A percentile compares a stretch with the other conserved stretches of the same genome.
Conservation (phyloP, 2,113 vertebrate genomes). For the Gobius niger region DNA sequence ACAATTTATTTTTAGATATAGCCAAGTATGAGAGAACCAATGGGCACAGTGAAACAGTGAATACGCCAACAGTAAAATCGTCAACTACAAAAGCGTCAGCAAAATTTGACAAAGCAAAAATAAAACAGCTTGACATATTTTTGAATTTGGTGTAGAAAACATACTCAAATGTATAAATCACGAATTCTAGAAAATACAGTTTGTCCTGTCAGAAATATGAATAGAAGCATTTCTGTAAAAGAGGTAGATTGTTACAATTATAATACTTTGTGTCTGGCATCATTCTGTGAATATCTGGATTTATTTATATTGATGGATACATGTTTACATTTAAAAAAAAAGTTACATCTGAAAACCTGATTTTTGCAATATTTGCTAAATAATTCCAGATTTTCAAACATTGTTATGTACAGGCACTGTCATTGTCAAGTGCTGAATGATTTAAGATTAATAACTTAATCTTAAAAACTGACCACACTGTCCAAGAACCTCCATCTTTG, state of each 20-base stretch:
- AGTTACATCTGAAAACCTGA: background rate
- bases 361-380: background rate
- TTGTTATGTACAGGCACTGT: background rate
- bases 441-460: no score
- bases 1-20: no score
- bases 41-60: background rate
- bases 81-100: background rate
- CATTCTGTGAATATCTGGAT: constrained; percentile 1
- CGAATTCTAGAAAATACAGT: constrained; percentile 1
- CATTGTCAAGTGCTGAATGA: background rate
- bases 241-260: constrained; percentile 48
- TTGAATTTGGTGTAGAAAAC: background rate
- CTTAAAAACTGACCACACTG: background rate
- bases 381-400: background rate
- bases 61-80: background rate
- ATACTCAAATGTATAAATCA: background rate
- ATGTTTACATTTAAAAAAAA: background rate
- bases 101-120: background rate
- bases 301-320: background rate
- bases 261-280: constrained; percentile 5
- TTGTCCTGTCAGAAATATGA: background rate
- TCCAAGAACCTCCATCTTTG: background rate
- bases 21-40: no score
- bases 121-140: background rate
- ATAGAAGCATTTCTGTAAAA: background rate